Evolutionary conservation across 2,113 vertebrate species (phyloP).

Genomic region (Fulmarus glacialis): DNA sequence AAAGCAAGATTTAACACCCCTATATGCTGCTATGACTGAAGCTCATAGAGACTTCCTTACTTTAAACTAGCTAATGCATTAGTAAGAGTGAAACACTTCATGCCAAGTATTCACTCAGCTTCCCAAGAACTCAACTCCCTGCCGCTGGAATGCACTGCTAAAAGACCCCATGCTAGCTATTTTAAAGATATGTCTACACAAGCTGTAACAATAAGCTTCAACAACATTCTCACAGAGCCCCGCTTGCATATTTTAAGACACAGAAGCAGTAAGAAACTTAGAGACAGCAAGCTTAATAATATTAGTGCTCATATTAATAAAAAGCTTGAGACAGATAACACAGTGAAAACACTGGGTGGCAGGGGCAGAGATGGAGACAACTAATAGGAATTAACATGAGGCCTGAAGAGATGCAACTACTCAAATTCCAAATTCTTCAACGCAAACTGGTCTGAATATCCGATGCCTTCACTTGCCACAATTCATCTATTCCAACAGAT

Average conservation of each 20-base stretch:
- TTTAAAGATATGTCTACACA: not conserved
- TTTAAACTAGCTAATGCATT: not conserved
- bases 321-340: not conserved
- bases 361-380: not conserved
- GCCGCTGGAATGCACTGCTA: not conserved
- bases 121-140: not conserved
- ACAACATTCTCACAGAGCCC: not conserved
- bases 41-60: not conserved
- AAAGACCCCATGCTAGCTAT: not conserved
- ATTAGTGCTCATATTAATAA: not conserved
- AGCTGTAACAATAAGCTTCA: not conserved
- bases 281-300: not conserved
- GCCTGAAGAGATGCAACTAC: not conserved
- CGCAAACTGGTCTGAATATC: not conserved
- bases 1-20: not conserved
- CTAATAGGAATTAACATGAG: not conserved
- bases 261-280: not conserved
- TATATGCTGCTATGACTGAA: not conserved
- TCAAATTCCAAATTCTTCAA: conserved; percentile 32
- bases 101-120: not conserved
- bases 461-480: not conserved
- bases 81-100: not conserved
- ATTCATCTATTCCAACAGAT: not conserved
- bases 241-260: not conserved
- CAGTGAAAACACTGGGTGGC: not conserved